Conservation (phyloP, 2,113 vertebrate genomes). For the Apeltes quadracus region DNA sequence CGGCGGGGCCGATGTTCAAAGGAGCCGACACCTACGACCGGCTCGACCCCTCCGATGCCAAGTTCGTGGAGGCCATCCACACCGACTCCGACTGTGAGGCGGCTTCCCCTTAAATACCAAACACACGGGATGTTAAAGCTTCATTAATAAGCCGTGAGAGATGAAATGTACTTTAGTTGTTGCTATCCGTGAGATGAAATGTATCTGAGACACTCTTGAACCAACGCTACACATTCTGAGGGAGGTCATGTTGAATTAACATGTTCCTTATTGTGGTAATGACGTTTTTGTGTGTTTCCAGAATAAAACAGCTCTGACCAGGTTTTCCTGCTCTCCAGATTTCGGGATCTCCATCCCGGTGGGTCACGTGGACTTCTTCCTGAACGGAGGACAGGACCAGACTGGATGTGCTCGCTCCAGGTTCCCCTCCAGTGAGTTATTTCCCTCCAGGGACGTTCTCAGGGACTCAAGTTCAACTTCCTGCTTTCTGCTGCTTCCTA, state of each 20-base stretch:
- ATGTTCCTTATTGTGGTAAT: too few relatives aligned
- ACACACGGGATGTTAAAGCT: not conserved
- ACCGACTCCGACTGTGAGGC: conserved; percentile 93
- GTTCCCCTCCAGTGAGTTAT: conserved; percentile 75
- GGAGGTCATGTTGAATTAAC: not conserved
- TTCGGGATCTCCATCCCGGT: conserved; percentile 96
- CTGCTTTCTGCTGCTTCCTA: too few relatives aligned
- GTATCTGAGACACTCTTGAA: too few relatives aligned
- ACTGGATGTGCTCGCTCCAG: conserved; percentile 84
- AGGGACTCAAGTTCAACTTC: too few relatives aligned
- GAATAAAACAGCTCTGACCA: not conserved
- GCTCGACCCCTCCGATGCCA: conserved; percentile 90
- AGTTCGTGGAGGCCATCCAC: conserved; percentile 95
- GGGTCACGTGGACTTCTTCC: conserved; percentile 92
- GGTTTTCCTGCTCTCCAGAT: conserved; percentile 78
- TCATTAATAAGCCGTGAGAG: not conserved
- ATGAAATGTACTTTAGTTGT: not conserved
- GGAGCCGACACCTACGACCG: conserved; percentile 85
- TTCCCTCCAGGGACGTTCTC: too few relatives aligned
- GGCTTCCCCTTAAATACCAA: not conserved
- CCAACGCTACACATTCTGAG: too few relatives aligned
- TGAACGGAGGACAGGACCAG: conserved; percentile 95
- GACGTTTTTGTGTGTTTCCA: not conserved
- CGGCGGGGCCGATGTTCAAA: conserved; percentile 92
- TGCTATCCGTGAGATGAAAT: too few relatives aligned